phyloP scores from a whole-genome alignment of 1,140 invertebrate species.

The Neodiprion pinetum region DNA sequence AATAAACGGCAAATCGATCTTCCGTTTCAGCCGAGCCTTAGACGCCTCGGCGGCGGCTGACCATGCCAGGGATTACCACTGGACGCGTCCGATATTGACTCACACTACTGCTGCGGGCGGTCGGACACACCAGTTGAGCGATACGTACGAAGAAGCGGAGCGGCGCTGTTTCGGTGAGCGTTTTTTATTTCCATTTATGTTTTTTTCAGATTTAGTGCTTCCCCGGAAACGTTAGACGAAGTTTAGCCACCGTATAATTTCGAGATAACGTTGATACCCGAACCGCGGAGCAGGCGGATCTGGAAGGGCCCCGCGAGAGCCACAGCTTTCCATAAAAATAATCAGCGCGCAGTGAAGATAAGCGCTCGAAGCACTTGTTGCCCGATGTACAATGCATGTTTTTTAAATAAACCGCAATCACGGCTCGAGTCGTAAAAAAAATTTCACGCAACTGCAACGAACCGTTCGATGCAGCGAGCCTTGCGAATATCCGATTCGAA shows the following conservation, averaged over 20 bases:
- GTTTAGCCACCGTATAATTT: constrained; percentile 1
- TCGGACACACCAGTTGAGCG: background rate
- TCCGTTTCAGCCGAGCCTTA: background rate
- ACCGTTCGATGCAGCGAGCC: too few relatives aligned
- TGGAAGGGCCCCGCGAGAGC: background rate
- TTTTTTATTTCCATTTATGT: background rate
- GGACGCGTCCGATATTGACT: background rate
- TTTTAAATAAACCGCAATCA: too few relatives aligned
- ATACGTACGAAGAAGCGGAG: background rate
- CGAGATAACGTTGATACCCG: background rate
- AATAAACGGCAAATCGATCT: constrained; percentile 5
- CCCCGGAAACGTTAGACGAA: background rate
- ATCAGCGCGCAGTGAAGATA: background rate
- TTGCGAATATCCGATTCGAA: too few relatives aligned
- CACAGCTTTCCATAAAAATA: background rate
- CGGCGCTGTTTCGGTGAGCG: background rate
- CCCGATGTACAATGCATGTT: background rate
- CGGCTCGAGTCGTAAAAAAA: too few relatives aligned
- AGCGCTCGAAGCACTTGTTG: constrained; percentile 1
- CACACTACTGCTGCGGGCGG: background rate
- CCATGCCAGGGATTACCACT: background rate
- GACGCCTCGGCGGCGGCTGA: background rate
- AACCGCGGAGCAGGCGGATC: background rate
- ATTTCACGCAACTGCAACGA: too few relatives aligned
- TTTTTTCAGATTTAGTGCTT: background rate